Evolutionary conservation across 2,113 vertebrate species (phyloP).

Genomic region (Gracilinanus agilis): DNA sequence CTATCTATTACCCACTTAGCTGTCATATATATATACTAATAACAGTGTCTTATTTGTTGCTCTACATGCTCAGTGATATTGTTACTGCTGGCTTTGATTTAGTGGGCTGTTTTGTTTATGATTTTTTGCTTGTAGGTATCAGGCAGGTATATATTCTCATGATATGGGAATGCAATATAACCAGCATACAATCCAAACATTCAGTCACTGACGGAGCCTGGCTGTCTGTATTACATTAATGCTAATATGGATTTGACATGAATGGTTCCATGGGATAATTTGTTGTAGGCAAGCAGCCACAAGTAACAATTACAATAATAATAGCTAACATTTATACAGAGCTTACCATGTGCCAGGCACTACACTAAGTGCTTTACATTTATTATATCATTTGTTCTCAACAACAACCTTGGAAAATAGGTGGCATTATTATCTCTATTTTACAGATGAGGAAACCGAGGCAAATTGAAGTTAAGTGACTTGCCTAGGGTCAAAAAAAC

Average conservation of each 20-base stretch:
- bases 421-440: background rate
- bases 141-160: background rate
- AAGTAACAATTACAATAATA: background rate
- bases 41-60: background rate
- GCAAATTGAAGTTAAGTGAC: background rate
- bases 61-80: background rate
- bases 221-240: background rate
- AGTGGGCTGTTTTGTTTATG: background rate
- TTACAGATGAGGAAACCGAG: background rate
- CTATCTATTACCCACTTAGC: no score
- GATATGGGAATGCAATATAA: background rate
- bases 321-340: background rate
- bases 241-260: background rate
- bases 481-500: background rate
- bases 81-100: background rate
- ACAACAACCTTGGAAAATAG: background rate
- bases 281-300: background rate
- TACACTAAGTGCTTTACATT: background rate
- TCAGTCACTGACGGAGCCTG: background rate
- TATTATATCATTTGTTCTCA: background rate
- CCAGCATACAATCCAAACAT: background rate
- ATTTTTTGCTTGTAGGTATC: background rate
- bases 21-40: background rate
- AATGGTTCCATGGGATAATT: constrained; percentile 9
- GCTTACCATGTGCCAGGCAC: background rate